Conservation (phyloP, 2,797 vertebrate genomes). For the Spea hammondii region DNA sequence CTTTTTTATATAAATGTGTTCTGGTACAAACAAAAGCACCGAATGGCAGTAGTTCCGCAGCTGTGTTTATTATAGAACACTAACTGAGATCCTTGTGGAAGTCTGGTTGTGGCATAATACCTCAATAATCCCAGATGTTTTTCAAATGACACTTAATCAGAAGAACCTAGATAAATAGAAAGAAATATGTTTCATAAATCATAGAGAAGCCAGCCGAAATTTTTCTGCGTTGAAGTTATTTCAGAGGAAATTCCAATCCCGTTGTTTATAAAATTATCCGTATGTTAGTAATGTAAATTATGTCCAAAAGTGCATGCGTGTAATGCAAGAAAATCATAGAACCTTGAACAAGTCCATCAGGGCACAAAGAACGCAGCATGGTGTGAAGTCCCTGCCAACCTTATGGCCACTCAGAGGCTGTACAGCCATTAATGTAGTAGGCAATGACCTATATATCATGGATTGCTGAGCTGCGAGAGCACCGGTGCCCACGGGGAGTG, state of each 20-base stretch:
- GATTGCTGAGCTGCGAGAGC: slow-evolving; percentile 19
- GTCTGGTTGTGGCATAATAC: slow-evolving; percentile 40
- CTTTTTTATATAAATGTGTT: slow-evolving; percentile 22
- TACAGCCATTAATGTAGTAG: slow-evolving; percentile 14
- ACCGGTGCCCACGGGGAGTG: slow-evolving; percentile 30
- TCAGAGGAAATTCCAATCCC: slow-evolving; percentile 47
- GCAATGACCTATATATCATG: slow-evolving; percentile 46
- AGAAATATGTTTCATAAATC: slow-evolving; percentile 49
- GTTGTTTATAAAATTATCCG: slow-evolving; percentile 49
- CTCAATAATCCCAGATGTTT: slow-evolving; percentile 48
- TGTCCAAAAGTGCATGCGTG: slow-evolving; percentile 35
- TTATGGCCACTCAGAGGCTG: slow-evolving; percentile 14
- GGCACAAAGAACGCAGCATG: slow-evolving; percentile 33
- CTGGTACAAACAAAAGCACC: slow-evolving; percentile 11
- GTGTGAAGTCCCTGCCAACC: slow-evolving; percentile 24
- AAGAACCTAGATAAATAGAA: slow-evolving; percentile 40
- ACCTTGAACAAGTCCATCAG: slow-evolving; percentile 32
- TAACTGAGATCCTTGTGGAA: slow-evolving; percentile 46
- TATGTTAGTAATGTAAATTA: slow-evolving; percentile 45
- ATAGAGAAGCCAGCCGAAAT: slow-evolving; percentile 37
- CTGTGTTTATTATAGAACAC: slow-evolving; percentile 50
- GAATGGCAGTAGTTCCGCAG: slow-evolving; percentile 30
- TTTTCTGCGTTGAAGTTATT: slow-evolving; percentile 43
- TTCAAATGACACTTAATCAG: slow-evolving; percentile 51
- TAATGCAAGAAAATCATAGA: slow-evolving; percentile 36